Evolutionary conservation across 2,888 invertebrate genomes (phyloP).

Genomic region (Diaprepes abbreviatus): DNA sequence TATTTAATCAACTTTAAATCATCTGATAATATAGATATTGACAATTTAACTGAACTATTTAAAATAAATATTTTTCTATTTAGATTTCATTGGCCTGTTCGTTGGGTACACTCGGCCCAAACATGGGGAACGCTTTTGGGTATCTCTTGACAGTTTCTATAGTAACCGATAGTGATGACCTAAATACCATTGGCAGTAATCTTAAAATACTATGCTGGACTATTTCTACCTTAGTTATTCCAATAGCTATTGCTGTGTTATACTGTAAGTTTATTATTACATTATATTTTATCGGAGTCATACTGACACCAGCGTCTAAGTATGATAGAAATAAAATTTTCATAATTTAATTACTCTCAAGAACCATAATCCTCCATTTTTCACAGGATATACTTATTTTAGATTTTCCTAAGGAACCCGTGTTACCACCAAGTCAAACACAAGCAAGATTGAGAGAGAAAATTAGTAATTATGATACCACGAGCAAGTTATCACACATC

Average conservation of each 20-base stretch:
- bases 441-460: constrained; percentile 70
- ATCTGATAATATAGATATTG: too few species aligned
- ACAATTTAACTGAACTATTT: too few species aligned
- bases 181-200: constrained; percentile 60
- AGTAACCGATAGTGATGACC: constrained; percentile 60
- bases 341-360: too few species aligned
- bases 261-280: constrained; percentile 52
- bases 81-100: constrained; percentile 76
- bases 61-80: constrained; percentile 37
- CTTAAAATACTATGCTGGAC: constrained; percentile 70
- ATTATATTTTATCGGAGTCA: too few species aligned
- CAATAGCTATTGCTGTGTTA: constrained; percentile 51
- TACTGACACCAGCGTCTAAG: too few species aligned
- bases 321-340: too few species aligned
- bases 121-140: constrained; percentile 78
- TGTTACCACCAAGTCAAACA: constrained; percentile 71
- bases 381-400: too few species aligned
- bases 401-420: constrained; percentile 73
- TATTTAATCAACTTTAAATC: too few species aligned
- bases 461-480: constrained; percentile 58
- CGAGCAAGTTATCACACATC: constrained; percentile 75
- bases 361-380: too few species aligned
- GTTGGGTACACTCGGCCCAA: constrained; percentile 80
- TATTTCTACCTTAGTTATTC: constrained; percentile 70
- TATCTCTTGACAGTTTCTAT: constrained; percentile 62